These are phyloP conservation scores for Speoplatyrhinus poulsoni DNA, from an alignment of 2,113 vertebrate genomes.

Conservation along the genomic window DNA sequence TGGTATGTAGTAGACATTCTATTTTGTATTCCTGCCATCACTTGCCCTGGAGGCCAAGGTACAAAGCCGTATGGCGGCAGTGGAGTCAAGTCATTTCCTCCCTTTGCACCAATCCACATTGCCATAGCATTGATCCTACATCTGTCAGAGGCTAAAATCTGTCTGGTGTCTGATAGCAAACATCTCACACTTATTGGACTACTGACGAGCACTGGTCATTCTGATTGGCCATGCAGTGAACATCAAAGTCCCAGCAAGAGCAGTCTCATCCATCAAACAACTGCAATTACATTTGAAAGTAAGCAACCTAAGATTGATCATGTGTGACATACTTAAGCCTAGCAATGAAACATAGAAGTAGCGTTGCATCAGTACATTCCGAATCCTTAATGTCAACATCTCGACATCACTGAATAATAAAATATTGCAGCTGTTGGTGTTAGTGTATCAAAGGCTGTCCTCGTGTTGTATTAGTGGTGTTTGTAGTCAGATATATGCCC, in stretches of 20 bases:
- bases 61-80: constrained; percentile 59
- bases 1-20: constrained; percentile 36
- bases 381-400: too few species aligned
- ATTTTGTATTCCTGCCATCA: constrained; percentile 55
- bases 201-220: constrained; percentile 25
- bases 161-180: constrained; percentile 53
- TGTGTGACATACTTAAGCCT: too few species aligned
- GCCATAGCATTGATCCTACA: constrained; percentile 64
- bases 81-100: constrained; percentile 70
- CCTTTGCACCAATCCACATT: constrained; percentile 53
- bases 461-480: constrained; percentile 64
- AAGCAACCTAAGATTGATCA: too few species aligned
- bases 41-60: constrained; percentile 40
- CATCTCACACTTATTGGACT: constrained; percentile 31
- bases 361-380: too few species aligned
- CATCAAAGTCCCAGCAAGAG: too few species aligned
- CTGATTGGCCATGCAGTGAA: constrained; percentile 28
- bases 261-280: constrained; percentile 25
- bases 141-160: constrained; percentile 60
- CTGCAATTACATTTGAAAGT: background rate
- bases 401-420: constrained; percentile 9
- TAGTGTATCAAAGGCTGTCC: constrained; percentile 51
- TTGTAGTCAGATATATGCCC: constrained; percentile 55
- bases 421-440: constrained; percentile 25
- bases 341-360: too few species aligned